Conservation (phyloP, 2,113 vertebrate species). For the Jacana jacana region DNA sequence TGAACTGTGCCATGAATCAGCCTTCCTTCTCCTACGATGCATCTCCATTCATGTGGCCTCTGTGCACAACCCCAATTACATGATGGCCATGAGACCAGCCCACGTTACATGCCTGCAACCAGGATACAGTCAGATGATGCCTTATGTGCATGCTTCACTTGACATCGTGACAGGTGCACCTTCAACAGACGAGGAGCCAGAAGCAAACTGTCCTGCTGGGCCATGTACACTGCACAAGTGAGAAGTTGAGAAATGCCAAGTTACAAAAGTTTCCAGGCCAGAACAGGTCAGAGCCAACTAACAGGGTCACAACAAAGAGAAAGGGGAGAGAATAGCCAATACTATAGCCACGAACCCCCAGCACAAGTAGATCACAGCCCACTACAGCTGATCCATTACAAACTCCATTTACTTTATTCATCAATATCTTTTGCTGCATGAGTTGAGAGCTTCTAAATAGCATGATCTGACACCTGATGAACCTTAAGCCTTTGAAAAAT, state of each 20-base stretch:
- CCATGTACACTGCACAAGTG: not conserved
- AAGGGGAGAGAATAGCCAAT: not conserved
- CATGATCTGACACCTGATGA: not conserved
- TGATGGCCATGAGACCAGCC: rapidly evolving
- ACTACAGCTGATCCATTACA: not conserved
- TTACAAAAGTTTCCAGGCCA: not conserved
- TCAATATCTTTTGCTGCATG: not conserved
- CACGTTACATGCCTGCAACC: not conserved
- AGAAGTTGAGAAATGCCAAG: not conserved
- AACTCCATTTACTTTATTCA: not conserved
- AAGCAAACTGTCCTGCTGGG: not conserved
- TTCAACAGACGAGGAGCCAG: not conserved
- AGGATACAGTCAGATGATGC: not conserved
- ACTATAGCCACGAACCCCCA: not conserved
- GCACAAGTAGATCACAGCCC: not conserved
- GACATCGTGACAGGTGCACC: rapidly evolving
- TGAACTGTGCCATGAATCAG: not conserved
- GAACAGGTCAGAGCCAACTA: not conserved
- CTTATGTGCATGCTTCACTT: not conserved
- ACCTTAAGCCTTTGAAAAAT: not conserved
- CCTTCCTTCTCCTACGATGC: not conserved
- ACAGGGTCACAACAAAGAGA: not conserved
- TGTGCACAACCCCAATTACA: rapidly evolving
- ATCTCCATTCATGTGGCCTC: not conserved
- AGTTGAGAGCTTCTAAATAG: not conserved